These are phyloP conservation scores for Oscheius sp. DNA, from an alignment of 2,888 invertebrate genomes.

Conservation along the genomic window DNA sequence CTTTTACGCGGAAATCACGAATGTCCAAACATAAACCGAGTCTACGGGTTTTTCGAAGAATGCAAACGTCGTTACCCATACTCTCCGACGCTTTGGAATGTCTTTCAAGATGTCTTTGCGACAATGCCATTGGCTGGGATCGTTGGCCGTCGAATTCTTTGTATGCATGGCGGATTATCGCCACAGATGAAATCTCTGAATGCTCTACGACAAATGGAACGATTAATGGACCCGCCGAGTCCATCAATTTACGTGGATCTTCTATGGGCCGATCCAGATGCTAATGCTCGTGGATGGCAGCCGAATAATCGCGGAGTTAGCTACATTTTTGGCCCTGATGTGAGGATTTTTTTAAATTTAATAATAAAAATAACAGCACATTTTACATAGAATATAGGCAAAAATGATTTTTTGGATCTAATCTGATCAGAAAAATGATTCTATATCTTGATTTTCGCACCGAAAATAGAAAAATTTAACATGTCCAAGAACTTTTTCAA, in stretches of 20 bases:
- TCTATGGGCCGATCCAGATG: conserved; percentile 2
- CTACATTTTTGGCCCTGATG: conserved; percentile 9
- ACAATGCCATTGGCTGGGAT: conserved; percentile 41
- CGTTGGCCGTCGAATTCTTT: conserved; percentile 42
- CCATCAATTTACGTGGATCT: conserved; percentile 10
- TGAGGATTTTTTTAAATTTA: too few species aligned
- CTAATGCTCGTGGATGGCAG: background rate
- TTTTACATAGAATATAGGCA: too few species aligned
- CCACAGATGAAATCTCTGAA: conserved; percentile 34
- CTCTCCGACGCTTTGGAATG: background rate
- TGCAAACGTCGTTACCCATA: conserved; percentile 11
- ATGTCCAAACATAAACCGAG: conserved; percentile 16
- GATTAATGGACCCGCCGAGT: background rate
- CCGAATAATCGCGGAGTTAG: conserved; percentile 19
- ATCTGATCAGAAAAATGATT: too few species aligned
- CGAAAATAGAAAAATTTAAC: too few species aligned
- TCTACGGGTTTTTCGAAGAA: conserved; percentile 20
- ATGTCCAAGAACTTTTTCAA: too few species aligned
- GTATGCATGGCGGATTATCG: conserved; percentile 51
- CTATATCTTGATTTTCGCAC: too few species aligned
- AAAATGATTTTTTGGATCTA: too few species aligned
- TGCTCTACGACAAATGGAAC: conserved; percentile 19
- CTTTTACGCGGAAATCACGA: conserved; percentile 21
- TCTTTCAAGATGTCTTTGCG: conserved; percentile 24
- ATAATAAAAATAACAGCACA: too few species aligned